A percentile compares a stretch with the other conserved stretches of the same genome.
These are phyloP conservation scores for Periophthalmus modestus DNA, from an alignment of 2,113 vertebrate species.

Conservation along the genomic window DNA sequence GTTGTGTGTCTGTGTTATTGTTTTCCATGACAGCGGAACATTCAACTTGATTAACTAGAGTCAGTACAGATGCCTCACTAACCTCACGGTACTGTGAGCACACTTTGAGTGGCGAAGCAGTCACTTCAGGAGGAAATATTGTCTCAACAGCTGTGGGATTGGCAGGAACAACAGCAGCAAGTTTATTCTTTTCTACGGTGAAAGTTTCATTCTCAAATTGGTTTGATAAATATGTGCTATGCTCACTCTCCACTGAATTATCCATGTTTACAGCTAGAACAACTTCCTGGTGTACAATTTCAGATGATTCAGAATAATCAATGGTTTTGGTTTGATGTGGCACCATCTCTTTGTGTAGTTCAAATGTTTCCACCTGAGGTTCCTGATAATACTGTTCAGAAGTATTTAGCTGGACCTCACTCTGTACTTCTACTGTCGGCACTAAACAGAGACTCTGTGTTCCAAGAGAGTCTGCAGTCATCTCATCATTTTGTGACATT, in stretches of 20 bases:
- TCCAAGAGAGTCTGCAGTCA: neutral
- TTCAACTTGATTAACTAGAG: slow-evolving; percentile 7
- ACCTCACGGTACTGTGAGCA: slow-evolving; percentile 1
- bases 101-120: neutral
- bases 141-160: neutral
- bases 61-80: slow-evolving; percentile 2
- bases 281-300: neutral
- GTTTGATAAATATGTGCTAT: neutral
- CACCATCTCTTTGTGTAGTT: neutral
- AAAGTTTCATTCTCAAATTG: neutral
- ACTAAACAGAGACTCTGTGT: neutral
- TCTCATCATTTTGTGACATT: neutral
- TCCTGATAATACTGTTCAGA: neutral
- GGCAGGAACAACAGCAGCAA: neutral
- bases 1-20: neutral
- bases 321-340: neutral
- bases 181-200: neutral
- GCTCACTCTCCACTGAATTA: neutral
- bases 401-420: neutral
- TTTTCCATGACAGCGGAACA: neutral
- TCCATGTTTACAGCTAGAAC: neutral
- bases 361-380: neutral
- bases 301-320: neutral
- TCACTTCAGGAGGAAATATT: neutral
- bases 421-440: slow-evolving; percentile 7